These are phyloP conservation scores for Drosophila anomalipes DNA, from an alignment of 2,888 invertebrate species.

Conservation along the genomic window DNA sequence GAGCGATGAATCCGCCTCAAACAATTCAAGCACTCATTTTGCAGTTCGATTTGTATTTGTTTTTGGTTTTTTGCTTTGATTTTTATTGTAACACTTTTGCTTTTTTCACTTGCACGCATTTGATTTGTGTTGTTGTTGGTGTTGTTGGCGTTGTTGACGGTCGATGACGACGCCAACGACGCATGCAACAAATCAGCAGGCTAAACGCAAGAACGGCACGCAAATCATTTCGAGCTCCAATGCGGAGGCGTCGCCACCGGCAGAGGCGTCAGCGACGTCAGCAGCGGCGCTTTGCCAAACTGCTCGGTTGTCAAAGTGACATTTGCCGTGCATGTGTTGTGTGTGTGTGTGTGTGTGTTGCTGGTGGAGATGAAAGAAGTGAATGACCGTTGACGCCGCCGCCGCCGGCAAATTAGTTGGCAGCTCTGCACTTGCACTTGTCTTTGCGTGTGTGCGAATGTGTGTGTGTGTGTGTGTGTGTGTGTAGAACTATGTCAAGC, in stretches of 20 bases:
- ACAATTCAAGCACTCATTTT: slow-evolving; percentile 11
- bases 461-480: slow-evolving; percentile 24
- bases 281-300: slow-evolving; percentile 29
- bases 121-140: slow-evolving; percentile 33
- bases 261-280: slow-evolving; percentile 32
- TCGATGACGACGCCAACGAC: slow-evolving; percentile 67
- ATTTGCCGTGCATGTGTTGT: slow-evolving; percentile 29
- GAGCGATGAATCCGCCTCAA: slow-evolving; percentile 14
- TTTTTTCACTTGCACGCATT: slow-evolving; percentile 70
- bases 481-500: slow-evolving; percentile 32
- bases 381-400: slow-evolving; percentile 61
- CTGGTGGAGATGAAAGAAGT: slow-evolving; percentile 25
- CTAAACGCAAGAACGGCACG: slow-evolving; percentile 76
- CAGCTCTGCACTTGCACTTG: slow-evolving; percentile 63
- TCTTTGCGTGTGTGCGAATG: slow-evolving; percentile 39
- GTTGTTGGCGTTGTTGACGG: slow-evolving; percentile 52
- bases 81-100: slow-evolving; percentile 66
- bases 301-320: slow-evolving; percentile 70
- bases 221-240: slow-evolving; percentile 66
- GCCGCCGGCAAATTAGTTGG: slow-evolving; percentile 41
- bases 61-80: slow-evolving; percentile 27
- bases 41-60: slow-evolving; percentile 43
- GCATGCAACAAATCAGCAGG: slow-evolving; percentile 80
- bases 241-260: slow-evolving; percentile 52
- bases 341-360: slow-evolving; percentile 15